These are phyloP conservation scores for Helarctos malayanus DNA, from an alignment of 2,797 vertebrate species.

Conservation along the genomic window DNA sequence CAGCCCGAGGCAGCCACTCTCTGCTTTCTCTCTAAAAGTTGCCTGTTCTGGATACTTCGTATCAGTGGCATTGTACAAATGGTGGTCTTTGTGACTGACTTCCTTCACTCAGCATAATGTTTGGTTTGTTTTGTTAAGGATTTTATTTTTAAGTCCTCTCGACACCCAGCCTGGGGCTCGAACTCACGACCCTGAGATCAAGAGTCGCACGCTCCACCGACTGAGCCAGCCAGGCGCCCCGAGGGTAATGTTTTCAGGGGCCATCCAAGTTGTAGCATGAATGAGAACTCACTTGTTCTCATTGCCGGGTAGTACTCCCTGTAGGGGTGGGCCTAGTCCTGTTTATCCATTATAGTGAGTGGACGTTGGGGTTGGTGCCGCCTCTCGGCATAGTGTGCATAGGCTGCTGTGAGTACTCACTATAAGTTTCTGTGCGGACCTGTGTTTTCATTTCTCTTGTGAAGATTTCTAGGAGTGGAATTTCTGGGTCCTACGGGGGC, in stretches of 20 bases:
- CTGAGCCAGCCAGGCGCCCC: background rate
- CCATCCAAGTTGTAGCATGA: fast-evolving
- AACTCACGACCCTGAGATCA: background rate
- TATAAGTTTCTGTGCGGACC: background rate
- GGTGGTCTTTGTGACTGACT: background rate
- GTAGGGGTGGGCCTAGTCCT: background rate
- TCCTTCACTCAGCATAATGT: background rate
- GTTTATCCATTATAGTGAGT: background rate
- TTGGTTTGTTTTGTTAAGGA: background rate
- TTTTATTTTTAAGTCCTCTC: background rate
- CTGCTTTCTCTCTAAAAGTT: background rate
- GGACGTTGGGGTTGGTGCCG: background rate
- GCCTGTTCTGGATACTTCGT: background rate
- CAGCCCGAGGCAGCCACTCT: background rate
- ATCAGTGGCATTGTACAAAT: background rate
- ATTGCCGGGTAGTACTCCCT: background rate
- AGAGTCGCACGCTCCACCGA: background rate
- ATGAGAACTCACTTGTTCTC: background rate
- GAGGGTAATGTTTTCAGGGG: background rate
- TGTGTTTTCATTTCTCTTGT: background rate
- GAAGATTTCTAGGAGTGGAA: background rate
- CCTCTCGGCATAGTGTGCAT: background rate
- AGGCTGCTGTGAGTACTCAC: background rate
- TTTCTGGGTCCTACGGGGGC: background rate
- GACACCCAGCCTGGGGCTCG: background rate